phyloP scores from a whole-genome alignment of 1,140 invertebrate species.

The Ruditapes philippinarum region DNA sequence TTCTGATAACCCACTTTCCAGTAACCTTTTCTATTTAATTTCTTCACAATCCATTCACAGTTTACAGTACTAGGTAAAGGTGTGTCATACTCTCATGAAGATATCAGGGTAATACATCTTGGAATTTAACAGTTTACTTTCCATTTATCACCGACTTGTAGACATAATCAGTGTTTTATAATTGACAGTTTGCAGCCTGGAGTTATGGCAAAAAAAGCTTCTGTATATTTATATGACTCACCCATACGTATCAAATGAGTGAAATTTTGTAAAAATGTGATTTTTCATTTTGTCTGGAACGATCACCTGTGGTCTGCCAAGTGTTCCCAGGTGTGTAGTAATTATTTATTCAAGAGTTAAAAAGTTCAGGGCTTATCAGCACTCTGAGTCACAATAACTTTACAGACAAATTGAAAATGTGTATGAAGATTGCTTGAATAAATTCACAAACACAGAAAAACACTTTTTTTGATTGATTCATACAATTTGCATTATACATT shows the following conservation, averaged over 20 bases:
- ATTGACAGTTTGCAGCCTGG: background rate
- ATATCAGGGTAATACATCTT: constrained; percentile 24
- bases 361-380: background rate
- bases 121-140: constrained; percentile 22
- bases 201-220: background rate
- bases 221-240: too few relatives aligned
- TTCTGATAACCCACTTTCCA: too few relatives aligned
- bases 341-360: background rate
- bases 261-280: background rate
- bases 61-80: background rate
- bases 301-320: background rate
- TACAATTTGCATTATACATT: too few relatives aligned
- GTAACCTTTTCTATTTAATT: too few relatives aligned
- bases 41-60: background rate
- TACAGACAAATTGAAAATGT: background rate
- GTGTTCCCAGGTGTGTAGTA: background rate
- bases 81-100: background rate
- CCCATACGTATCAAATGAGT: background rate
- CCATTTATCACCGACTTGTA: background rate
- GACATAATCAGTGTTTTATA: background rate
- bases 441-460: too few relatives aligned
- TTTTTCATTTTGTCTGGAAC: background rate
- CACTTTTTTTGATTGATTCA: too few relatives aligned
- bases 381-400: background rate
- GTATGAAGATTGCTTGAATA: too few relatives aligned